Base-by-base conservation (phyloP, 2,113 vertebrate species). In the Melozone crissalis region DNA sequence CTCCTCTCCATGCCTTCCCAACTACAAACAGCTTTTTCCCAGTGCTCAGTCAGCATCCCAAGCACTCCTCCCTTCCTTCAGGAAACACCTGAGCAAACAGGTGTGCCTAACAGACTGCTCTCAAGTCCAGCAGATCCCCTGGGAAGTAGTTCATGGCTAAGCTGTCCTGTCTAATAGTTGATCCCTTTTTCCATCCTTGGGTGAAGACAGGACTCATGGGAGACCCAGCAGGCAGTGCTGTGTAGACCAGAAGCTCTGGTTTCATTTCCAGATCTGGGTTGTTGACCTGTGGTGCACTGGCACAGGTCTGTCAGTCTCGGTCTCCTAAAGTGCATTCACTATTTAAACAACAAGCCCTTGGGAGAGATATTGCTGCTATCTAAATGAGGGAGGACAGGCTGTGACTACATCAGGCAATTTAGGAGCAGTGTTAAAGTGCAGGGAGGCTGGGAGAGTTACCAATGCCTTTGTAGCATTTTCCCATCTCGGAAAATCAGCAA, bases 31-130 rank as follows among this genome's bases (percentile, higher is more conserved):
- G 57, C 39, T 47, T 74, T 52, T 84, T 20, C 49, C 31, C 46
- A 76, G 35, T 21, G 33, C 26, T 80, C 91, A 66, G 3, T 66
- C 35, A 76, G 69, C 33, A 77, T 26, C 92, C 35, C 87, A 86
- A 67, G 67, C 61, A 63, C 39, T 87, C 90, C 33, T 67, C 47
- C 35, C 27, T 61, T 88, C 84, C 80, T 91, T 87, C 51, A 86
- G 52, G 59, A 74, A 80, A 86, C 65, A 86, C 75, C 65, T 93
- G 67, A 82, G 71, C n/a, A 93, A 95, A 90, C 27, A 87, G 77
- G 66, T 83, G 54, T 41, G 44, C 72, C 58, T n/a, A 66, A 69
- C 43, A 88, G 43, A 28, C 21, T 86, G 49, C 37, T 77, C 41
- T 67, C 28, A 44, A 83, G 28, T 66, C n/a, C 72, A 86, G 24